A percentile compares a stretch with the other conserved stretches of the same genome.
phyloP scores from a whole-genome alignment of 2,797 vertebrate species.

The Intellagama lesueurii region DNA sequence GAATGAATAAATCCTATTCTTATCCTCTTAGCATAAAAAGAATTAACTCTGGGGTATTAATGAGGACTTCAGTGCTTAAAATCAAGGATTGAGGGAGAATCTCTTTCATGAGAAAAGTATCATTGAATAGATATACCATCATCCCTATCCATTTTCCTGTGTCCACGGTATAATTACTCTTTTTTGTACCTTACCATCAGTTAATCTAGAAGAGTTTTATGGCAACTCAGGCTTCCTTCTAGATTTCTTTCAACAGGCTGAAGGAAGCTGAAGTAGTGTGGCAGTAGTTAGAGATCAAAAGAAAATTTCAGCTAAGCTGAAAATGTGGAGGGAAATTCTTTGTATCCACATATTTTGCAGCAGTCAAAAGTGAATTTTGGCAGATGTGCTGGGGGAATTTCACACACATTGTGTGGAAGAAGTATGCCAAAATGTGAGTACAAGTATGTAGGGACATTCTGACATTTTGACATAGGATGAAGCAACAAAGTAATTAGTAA shows the following conservation, averaged over 20 bases:
- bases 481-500: not conserved
- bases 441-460: not conserved
- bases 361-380: not conserved
- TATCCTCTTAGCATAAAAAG: constrained; percentile 13
- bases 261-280: constrained; percentile 2
- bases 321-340: constrained; percentile 5
- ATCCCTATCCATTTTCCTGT: not conserved
- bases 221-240: constrained; percentile 33
- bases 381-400: not conserved
- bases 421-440: constrained; percentile 21
- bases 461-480: not conserved
- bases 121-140: not conserved
- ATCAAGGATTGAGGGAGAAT: not conserved
- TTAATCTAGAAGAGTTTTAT: constrained; percentile 8
- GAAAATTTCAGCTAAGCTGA: not conserved
- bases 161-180: not conserved
- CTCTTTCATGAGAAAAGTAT: not conserved
- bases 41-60: not conserved
- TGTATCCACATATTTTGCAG: constrained; percentile 9
- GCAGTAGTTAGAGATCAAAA: constrained; percentile 23
- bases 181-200: not conserved
- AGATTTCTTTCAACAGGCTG: not conserved
- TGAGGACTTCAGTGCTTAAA: accelerated
- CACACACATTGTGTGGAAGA: not conserved
- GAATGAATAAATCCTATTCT: constrained; percentile 9